Evolutionary conservation across 2,113 vertebrate species (phyloP).

Genomic region (Eidolon helvum): DNA sequence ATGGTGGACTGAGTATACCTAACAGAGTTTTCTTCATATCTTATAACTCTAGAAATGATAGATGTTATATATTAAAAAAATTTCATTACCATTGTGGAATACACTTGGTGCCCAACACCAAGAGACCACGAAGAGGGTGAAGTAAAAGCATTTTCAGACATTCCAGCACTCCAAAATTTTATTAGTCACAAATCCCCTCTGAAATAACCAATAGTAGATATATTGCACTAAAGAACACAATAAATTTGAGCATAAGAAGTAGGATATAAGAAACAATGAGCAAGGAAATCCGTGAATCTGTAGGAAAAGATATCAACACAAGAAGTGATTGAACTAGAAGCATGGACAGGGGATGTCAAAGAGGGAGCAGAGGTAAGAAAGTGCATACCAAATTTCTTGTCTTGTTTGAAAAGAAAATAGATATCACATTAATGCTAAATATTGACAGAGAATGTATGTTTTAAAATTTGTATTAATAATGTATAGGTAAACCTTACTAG

Average conservation of each 20-base stretch:
- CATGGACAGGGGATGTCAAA: background rate
- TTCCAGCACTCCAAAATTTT: slow-evolving; percentile 2
- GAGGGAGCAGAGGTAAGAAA: background rate
- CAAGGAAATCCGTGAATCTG: background rate
- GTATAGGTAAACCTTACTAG: background rate
- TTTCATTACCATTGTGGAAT: background rate
- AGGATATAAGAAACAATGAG: background rate
- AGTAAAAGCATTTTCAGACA: slow-evolving; percentile 17
- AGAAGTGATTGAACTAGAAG: background rate
- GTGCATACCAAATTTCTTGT: background rate
- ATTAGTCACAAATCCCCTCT: background rate
- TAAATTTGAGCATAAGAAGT: background rate
- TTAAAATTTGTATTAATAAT: background rate
- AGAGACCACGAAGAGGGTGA: background rate
- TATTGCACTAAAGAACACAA: background rate
- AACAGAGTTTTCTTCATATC: background rate
- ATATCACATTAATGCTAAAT: background rate
- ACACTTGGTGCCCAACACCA: background rate
- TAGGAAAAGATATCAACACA: background rate
- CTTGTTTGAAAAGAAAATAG: background rate
- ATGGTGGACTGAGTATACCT: background rate
- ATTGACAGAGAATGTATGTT: background rate
- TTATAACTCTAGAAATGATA: slow-evolving; percentile 6
- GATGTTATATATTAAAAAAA: background rate
- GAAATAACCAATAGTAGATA: background rate